These are phyloP conservation scores for Latrodectus geometricus DNA, from an alignment of 1,140 invertebrate species.

Conservation along the genomic window DNA sequence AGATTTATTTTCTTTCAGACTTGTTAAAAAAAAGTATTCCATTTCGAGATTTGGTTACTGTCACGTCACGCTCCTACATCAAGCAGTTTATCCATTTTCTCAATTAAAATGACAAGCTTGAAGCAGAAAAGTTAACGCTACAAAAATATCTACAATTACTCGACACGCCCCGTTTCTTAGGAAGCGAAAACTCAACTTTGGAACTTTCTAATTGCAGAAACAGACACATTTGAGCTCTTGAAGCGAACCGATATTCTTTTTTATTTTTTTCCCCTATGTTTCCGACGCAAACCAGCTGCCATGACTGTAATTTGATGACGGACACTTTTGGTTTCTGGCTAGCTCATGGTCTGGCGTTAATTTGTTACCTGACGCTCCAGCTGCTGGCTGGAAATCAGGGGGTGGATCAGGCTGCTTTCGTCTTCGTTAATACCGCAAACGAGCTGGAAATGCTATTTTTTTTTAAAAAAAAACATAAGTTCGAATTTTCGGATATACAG, in stretches of 20 bases:
- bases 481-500: too few species aligned
- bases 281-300: slow-evolving; percentile 36
- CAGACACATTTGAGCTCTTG: neutral
- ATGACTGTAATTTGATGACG: slow-evolving; percentile 8
- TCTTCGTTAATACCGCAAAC: too few species aligned
- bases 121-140: neutral
- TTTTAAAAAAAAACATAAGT: too few species aligned
- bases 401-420: too few species aligned
- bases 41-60: too few species aligned
- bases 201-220: neutral
- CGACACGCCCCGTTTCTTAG: neutral
- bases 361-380: slow-evolving; percentile 12
- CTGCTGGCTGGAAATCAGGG: neutral
- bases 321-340: neutral
- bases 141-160: neutral
- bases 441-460: too few species aligned
- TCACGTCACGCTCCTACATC: too few species aligned
- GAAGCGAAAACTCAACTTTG: neutral
- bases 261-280: neutral
- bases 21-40: too few species aligned
- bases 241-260: neutral
- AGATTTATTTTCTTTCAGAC: too few species aligned
- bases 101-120: neutral
- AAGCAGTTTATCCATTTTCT: neutral
- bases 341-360: slow-evolving; percentile 7